Base-by-base conservation (phyloP, 2,113 vertebrate genomes). In the Gallinago paraguaiae region DNA sequence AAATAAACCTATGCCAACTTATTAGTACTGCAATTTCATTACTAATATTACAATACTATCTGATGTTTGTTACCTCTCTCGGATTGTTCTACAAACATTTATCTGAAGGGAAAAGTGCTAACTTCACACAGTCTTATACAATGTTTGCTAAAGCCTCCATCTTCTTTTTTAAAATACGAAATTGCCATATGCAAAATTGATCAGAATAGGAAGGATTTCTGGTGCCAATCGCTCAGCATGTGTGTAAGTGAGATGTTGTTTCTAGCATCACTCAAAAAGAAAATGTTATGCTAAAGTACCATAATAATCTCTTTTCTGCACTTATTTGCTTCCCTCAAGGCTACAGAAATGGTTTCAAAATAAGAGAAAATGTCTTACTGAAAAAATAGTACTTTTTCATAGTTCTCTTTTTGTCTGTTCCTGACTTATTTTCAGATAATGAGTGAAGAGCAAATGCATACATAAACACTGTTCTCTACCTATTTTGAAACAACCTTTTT, bases 381-480 rank as follows among this genome's bases (percentile, higher is more conserved):
- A 68, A 81, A 94, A 86, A 87, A 94, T 33, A 60, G 8, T 65
- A 27, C 14, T 57, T 84, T 61, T 74, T 77, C 16, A 57, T 71
- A 86, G 17, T 83, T 53, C 15, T 27, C 19, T 22, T 71, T 76
- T 68, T 83, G 67, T 46, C 30, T 76, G 48, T 71, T 65, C 37
- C 39, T 86, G 61, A 31, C 70, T 85, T 77, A 82, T 88, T 94
- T 95, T 90, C 68, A 51, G 75, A 60, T 82, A 91, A 91, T 70
- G 61, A 90, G 45, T 57, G 57, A 88, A 77, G 70, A 90, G 61
- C 18, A 69, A 59, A 78, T 60, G 24, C 51, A 63, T 53, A 41
- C 35, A 92, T 81, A 86, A 37, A 23, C 80, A 63, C 37, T 20
- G 46, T 20, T 92, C 79, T 61, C 33, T 64, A 27, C 71, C 72